Percentiles rank a stretch among this genome's conserved stretches.
phyloP scores from a whole-genome alignment of 2,797 vertebrate genomes.

The Fistularia tabacaria region DNA sequence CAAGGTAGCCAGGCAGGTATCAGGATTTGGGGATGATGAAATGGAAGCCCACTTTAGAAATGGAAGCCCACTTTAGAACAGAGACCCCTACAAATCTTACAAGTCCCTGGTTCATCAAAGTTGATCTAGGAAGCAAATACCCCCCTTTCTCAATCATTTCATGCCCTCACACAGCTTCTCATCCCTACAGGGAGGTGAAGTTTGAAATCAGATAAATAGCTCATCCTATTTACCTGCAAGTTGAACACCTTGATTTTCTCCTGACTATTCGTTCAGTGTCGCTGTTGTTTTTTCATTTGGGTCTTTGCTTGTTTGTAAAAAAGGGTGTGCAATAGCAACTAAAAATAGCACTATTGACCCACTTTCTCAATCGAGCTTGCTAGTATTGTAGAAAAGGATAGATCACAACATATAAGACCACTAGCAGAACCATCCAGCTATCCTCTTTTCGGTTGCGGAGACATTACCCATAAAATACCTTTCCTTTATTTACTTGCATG shows the following conservation, averaged over 20 bases:
- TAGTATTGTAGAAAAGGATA: slow-evolving; percentile 59
- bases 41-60: slow-evolving; percentile 72
- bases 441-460: slow-evolving; percentile 21
- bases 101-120: slow-evolving; percentile 68
- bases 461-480: slow-evolving; percentile 24
- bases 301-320: slow-evolving; percentile 66
- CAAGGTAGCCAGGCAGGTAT: slow-evolving; percentile 64
- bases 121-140: slow-evolving; percentile 52
- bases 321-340: slow-evolving; percentile 58
- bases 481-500: slow-evolving; percentile 19
- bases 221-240: slow-evolving; percentile 63
- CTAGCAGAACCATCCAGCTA: slow-evolving; percentile 38
- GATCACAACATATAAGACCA: slow-evolving; percentile 49
- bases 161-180: slow-evolving; percentile 56
- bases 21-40: slow-evolving; percentile 65
- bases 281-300: slow-evolving; percentile 57
- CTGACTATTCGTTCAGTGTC: slow-evolving; percentile 57
- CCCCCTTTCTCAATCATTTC: slow-evolving; percentile 39
- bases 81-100: slow-evolving; percentile 64
- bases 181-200: slow-evolving; percentile 66
- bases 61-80: slow-evolving; percentile 72
- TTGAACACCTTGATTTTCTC: slow-evolving; percentile 59
- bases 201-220: slow-evolving; percentile 73
- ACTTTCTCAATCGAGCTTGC: slow-evolving; percentile 66
- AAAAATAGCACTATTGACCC: slow-evolving; percentile 77